Conservation (phyloP, 2,113 vertebrate genomes). For the Leucosticte australis region DNA sequence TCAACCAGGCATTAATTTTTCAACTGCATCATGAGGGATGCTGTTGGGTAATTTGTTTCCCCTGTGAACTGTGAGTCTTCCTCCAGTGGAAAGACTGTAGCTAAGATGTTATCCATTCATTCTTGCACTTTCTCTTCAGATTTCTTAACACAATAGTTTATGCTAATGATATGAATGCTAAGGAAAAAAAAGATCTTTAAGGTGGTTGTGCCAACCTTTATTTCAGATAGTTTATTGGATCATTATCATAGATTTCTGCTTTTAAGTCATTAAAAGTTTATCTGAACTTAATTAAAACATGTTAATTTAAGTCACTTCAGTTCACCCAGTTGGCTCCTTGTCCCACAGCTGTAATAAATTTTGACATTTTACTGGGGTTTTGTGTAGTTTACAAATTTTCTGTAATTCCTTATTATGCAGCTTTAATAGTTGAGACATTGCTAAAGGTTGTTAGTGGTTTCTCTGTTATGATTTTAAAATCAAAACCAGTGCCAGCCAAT, state of each 20-base stretch:
- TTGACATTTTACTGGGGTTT: neutral
- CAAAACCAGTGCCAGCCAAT: constrained; percentile 8
- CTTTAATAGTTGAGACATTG: constrained; percentile 23
- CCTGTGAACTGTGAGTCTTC: neutral
- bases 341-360: constrained; percentile 9
- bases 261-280: constrained; percentile 4
- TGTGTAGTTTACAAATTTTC: neutral
- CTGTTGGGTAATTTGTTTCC: neutral
- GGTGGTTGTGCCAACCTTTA: neutral
- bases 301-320: neutral
- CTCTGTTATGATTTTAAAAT: constrained; percentile 41
- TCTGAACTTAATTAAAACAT: constrained; percentile 6
- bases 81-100: neutral
- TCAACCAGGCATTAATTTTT: neutral
- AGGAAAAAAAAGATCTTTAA: neutral
- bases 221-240: neutral
- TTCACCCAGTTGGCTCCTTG: neutral
- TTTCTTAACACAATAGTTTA: neutral
- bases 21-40: neutral
- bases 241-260: neutral
- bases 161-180: neutral
- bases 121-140: neutral
- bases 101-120: neutral
- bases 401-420: constrained; percentile 29
- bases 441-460: constrained; percentile 52